Evolutionary conservation across 2,113 vertebrate species (phyloP), one percentile per base, ranked within the genome.

Genomic region (Nothobranchius kuhntae): DNA sequence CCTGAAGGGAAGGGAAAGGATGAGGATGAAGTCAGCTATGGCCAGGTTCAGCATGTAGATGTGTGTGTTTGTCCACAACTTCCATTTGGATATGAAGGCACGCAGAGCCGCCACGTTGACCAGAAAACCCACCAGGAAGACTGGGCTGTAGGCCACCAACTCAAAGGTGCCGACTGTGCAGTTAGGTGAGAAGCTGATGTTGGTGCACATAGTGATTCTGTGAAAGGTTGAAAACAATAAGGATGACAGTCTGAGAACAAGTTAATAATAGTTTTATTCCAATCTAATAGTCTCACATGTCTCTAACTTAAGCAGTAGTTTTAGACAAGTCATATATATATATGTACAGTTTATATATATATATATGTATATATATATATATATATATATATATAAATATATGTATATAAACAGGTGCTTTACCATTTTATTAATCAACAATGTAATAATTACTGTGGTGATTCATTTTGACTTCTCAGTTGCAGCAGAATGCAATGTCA

Each of bases 41-140:
- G 36, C 65, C 68, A 93, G 71, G 81, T 91, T 92, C 42, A 91
- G 38, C 84, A 89, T 89, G 83, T 91, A 93, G 73, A 93, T 65
- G 63, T 93, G 90, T 24, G 74, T 91, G 73, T 89, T 87, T 2
- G 77, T 91, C 91, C 90, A 93, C 30, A 52, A 21, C 1, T 8
- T 10, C 30, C 81, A 53, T 42, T 36, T 55, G 50, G 38, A 38
- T 2, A 79, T n/a, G 64, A 90, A 91, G 54, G 78, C 62, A 0
- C 30, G 50, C 24, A 93, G 68, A 45, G 85, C 87, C 6, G 71
- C 74, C 8, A 56, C 13, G 57, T 92, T 91, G 53, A 92, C 47
- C 0, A 86, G 6, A 1, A 91, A 59, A 14, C 90, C 90, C 21
- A 87, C 13, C 10, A 83, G 8, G 47, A 91, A 91, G 53, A 93